Conservation (phyloP, 2,797 vertebrate genomes). For the Rhynchotus rufescens region DNA sequence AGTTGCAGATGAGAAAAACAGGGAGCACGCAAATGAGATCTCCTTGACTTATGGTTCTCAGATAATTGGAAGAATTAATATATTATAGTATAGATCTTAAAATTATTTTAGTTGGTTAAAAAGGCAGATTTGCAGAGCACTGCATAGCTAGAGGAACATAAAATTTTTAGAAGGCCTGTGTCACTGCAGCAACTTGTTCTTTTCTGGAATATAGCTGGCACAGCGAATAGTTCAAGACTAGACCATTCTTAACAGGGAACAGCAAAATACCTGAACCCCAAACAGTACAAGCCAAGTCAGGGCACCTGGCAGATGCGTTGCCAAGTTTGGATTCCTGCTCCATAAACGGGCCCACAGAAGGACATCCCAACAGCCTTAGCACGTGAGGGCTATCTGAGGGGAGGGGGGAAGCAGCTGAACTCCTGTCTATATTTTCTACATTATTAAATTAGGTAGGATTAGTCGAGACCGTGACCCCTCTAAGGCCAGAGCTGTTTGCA, state of each 20-base stretch:
- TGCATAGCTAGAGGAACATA: background rate
- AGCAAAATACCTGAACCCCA: background rate
- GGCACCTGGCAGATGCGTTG: background rate
- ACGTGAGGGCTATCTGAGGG: background rate
- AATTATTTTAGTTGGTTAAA: conserved; percentile 23
- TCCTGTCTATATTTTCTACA: background rate
- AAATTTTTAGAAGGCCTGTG: background rate
- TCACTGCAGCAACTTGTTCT: background rate
- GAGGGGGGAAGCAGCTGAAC: background rate
- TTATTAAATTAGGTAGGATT: background rate
- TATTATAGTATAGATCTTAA: conserved; percentile 53
- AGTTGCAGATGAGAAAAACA: conserved; percentile 28
- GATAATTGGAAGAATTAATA: conserved; percentile 40
- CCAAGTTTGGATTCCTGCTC: background rate
- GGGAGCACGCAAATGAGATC: conserved; percentile 27
- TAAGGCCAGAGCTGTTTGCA: background rate
- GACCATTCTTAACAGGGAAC: background rate
- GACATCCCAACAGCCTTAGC: background rate
- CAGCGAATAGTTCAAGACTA: background rate
- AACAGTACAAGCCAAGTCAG: background rate
- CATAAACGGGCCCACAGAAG: background rate
- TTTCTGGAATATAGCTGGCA: background rate
- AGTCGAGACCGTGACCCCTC: background rate
- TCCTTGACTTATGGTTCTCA: conserved; percentile 6
- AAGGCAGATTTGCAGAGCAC: background rate